Evolutionary conservation across 2,113 vertebrate genomes (phyloP).

Genomic region (Pardalotus punctatus): DNA sequence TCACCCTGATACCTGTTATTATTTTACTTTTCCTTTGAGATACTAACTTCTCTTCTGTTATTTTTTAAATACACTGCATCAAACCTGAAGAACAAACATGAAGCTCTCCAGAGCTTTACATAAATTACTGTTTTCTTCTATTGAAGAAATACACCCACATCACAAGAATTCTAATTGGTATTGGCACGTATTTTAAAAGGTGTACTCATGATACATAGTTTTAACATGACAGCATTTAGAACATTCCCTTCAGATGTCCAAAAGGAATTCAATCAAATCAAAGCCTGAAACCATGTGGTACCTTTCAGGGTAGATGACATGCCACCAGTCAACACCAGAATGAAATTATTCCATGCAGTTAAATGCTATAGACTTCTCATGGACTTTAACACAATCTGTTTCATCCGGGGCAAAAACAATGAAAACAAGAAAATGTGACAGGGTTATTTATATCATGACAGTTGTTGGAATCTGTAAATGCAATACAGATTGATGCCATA

Average conservation of each 20-base stretch:
- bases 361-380: not conserved
- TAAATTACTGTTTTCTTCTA: not conserved
- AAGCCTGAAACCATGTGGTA: not conserved
- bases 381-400: not conserved
- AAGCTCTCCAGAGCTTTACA: not conserved
- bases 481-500: not conserved
- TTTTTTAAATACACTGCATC: not conserved
- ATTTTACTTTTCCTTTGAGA: not conserved
- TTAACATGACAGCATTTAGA: not conserved
- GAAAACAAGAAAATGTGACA: not conserved
- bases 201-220: not conserved
- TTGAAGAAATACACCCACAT: not conserved
- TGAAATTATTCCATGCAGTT: not conserved
- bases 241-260: not conserved
- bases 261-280: not conserved
- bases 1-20: not conserved
- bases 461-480: not conserved
- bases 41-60: not conserved
- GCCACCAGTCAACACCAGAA: not conserved
- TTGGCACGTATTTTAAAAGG: not conserved
- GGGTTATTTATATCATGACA: not conserved
- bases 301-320: not conserved
- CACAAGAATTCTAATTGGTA: not conserved
- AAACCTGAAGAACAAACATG: not conserved
- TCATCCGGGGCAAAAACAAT: not conserved